Evolutionary conservation across 2,888 invertebrate species (phyloP).

Genomic region (Drosophila robusta): DNA sequence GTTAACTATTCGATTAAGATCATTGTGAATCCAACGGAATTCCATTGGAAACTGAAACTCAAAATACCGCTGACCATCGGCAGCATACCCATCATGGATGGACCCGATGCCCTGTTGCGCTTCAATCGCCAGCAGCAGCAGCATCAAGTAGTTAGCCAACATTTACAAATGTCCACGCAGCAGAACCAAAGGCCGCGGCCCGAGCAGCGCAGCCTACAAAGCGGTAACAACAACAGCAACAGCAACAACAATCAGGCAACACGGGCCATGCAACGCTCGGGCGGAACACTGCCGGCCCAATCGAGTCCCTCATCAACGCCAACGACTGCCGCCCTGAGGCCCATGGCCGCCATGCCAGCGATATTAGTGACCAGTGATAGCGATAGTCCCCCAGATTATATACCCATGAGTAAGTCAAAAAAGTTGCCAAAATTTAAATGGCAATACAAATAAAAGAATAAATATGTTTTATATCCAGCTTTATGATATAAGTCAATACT

Average conservation of each 20-base stretch:
- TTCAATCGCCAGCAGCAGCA: slow-evolving; percentile 70
- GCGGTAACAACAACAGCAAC: slow-evolving; percentile 42
- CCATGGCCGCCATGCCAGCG: slow-evolving; percentile 69
- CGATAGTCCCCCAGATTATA: slow-evolving; percentile 84
- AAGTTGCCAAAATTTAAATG: neutral
- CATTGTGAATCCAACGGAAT: slow-evolving; percentile 86
- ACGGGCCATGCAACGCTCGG: slow-evolving; percentile 52
- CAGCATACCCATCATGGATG: slow-evolving; percentile 87
- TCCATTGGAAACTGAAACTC: slow-evolving; percentile 88
- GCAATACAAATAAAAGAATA: too few species aligned
- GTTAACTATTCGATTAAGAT: slow-evolving; percentile 90
- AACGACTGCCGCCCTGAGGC: slow-evolving; percentile 73
- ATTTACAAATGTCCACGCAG: slow-evolving; percentile 71
- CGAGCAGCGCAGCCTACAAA: slow-evolving; percentile 37
- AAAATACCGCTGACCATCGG: slow-evolving; percentile 90
- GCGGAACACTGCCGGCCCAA: slow-evolving; percentile 65
- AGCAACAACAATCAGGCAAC: slow-evolving; percentile 56
- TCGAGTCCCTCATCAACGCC: slow-evolving; percentile 64
- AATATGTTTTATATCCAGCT: too few species aligned
- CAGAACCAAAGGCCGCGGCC: slow-evolving; percentile 56
- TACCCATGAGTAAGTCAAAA: slow-evolving; percentile 80
- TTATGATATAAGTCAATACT: too few species aligned
- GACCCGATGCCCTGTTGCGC: slow-evolving; percentile 67
- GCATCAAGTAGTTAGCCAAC: slow-evolving; percentile 77
- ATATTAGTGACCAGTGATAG: slow-evolving; percentile 77